Evolutionary conservation across 2,113 vertebrate genomes (phyloP).

Genomic region (Scalopus aquaticus): DNA sequence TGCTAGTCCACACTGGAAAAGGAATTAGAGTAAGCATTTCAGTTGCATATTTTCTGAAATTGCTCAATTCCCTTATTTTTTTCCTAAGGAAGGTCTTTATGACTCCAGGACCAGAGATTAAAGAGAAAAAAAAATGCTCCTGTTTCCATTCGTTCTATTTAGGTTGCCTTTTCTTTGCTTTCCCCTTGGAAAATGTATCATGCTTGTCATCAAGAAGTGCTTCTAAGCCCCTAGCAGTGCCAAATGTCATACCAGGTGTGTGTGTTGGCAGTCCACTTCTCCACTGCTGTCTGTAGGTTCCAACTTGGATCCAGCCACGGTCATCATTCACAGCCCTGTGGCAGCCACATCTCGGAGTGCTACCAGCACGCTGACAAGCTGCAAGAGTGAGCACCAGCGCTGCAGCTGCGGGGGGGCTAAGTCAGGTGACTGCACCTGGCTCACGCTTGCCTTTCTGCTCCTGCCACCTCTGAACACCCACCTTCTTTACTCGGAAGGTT

Average conservation of each 20-base stretch:
- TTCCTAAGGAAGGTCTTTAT: slow-evolving; percentile 18
- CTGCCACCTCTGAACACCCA: not conserved
- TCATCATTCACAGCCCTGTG: slow-evolving; percentile 47
- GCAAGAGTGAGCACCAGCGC: not conserved
- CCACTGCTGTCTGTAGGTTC: slow-evolving; percentile 41
- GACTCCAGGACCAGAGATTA: not conserved
- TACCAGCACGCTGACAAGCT: not conserved
- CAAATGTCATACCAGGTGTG: slow-evolving; percentile 60
- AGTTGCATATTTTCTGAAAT: not conserved
- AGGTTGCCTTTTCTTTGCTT: slow-evolving; percentile 12
- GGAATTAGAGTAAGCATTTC: not conserved
- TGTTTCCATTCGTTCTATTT: slow-evolving; percentile 13
- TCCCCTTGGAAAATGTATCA: not conserved
- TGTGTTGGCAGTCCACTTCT: slow-evolving; percentile 54
- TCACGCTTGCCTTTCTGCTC: not conserved
- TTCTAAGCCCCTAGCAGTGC: not conserved
- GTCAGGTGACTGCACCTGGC: not conserved
- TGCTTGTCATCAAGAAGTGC: not conserved
- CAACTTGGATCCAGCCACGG: not conserved
- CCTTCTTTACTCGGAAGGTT: not conserved
- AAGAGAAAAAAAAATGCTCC: not conserved
- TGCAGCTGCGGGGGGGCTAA: not conserved
- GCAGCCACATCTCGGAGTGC: slow-evolving; percentile 36
- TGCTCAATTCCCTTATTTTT: not conserved
- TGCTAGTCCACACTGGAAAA: not conserved